phyloP scores from a whole-genome alignment of 2,888 invertebrate genomes.

The Pandemis corylana region DNA sequence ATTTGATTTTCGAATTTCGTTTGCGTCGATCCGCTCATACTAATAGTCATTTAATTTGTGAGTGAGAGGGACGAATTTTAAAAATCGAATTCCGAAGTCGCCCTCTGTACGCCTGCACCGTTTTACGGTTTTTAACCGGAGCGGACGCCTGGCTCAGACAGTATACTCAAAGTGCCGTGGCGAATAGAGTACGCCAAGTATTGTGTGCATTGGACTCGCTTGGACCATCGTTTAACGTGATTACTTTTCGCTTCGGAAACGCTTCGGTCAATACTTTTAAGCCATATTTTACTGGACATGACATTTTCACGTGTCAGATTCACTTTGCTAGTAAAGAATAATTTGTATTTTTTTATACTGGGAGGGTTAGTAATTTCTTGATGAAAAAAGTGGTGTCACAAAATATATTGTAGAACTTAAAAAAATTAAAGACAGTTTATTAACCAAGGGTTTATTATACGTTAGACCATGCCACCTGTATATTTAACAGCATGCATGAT shows the following conservation, averaged over 20 bases:
- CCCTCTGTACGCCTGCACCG: neutral
- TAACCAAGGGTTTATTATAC: too few relatives aligned
- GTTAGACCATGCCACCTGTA: too few relatives aligned
- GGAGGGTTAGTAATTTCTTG: too few relatives aligned
- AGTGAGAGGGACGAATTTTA: neutral
- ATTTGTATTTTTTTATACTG: too few relatives aligned
- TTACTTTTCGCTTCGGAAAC: conserved; percentile 2
- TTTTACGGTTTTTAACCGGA: neutral
- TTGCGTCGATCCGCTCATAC: too few relatives aligned
- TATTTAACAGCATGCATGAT: too few relatives aligned
- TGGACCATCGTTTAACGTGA: neutral
- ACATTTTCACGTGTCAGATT: neutral
- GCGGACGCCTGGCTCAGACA: neutral
- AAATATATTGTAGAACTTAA: too few relatives aligned
- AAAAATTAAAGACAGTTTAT: too few relatives aligned
- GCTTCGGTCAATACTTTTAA: conserved; percentile 1
- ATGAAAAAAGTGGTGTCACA: too few relatives aligned
- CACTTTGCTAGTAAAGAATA: neutral
- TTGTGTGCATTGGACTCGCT: conserved; percentile 1
- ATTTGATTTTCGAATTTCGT: too few relatives aligned
- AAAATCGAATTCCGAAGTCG: neutral
- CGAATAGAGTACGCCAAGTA: conserved; percentile 4
- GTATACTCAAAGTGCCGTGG: neutral
- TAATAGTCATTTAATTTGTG: too few relatives aligned
- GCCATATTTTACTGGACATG: neutral